phyloP scores from a whole-genome alignment of 2,797 vertebrate genomes.

The Rhinogobio ventralis region DNA sequence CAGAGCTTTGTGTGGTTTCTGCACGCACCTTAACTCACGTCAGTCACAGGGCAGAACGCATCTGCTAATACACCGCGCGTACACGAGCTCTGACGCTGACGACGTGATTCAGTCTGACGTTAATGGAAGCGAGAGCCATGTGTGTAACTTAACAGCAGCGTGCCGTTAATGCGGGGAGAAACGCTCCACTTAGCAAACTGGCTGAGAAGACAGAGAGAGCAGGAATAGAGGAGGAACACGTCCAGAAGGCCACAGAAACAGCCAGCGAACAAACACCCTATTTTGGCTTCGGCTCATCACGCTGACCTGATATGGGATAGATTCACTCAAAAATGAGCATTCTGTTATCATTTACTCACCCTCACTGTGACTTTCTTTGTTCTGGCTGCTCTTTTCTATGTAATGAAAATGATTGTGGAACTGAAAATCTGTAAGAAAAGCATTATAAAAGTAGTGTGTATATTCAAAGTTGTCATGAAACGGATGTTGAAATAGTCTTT shows the following conservation, averaged over 20 bases:
- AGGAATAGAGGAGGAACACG: conserved; percentile 11
- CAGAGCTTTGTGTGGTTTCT: not conserved
- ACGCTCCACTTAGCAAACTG: conserved; percentile 48
- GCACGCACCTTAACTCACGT: not conserved
- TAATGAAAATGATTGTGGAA: not conserved
- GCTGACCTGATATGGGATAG: not conserved
- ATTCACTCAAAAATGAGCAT: not conserved
- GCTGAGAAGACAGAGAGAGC: conserved; percentile 19
- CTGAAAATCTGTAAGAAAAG: not conserved
- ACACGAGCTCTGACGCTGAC: conserved; percentile 18
- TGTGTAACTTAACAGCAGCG: conserved; percentile 49
- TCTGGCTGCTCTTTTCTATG: not conserved
- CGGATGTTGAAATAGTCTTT: not conserved
- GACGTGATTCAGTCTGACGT: conserved; percentile 40
- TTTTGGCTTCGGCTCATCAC: not conserved
- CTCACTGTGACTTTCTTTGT: not conserved
- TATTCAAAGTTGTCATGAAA: not conserved
- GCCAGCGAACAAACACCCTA: not conserved
- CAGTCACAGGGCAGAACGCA: not conserved
- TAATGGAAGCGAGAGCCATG: conserved; percentile 45
- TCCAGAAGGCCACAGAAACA: conserved; percentile 28
- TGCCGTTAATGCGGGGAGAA: conserved; percentile 47
- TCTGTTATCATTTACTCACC: not conserved
- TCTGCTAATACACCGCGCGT: conserved; percentile 1
- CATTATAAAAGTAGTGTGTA: not conserved